Evolutionary conservation across 1,140 invertebrate genomes (phyloP).

Genomic region (Berghia stephanieae): DNA sequence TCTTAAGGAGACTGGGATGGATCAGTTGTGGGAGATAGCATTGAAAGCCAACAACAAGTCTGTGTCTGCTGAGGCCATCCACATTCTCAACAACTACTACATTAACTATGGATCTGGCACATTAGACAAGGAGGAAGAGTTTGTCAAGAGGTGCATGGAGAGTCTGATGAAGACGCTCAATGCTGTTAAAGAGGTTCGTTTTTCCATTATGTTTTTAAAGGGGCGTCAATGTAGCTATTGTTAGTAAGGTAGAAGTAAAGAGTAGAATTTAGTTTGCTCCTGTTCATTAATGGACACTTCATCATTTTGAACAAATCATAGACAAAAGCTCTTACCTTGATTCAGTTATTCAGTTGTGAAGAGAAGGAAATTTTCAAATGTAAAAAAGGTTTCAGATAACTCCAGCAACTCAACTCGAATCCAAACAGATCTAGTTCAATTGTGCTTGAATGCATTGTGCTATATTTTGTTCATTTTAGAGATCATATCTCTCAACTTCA

Average conservation of each 20-base stretch:
- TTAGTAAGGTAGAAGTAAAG: too few relatives aligned
- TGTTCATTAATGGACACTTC: too few relatives aligned
- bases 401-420: not conserved
- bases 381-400: too few relatives aligned
- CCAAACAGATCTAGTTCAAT: not conserved
- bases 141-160: constrained; percentile 86
- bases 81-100: constrained; percentile 91
- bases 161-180: constrained; percentile 82
- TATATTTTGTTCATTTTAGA: not conserved
- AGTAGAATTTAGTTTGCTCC: too few relatives aligned
- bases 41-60: constrained; percentile 87
- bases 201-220: not conserved
- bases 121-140: constrained; percentile 88
- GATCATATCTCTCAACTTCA: not conserved
- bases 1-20: constrained; percentile 78
- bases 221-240: not conserved
- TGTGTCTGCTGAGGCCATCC: constrained; percentile 92
- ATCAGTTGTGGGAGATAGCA: constrained; percentile 93
- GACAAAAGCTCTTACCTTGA: too few relatives aligned
- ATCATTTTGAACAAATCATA: too few relatives aligned
- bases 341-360: too few relatives aligned
- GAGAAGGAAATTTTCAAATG: too few relatives aligned
- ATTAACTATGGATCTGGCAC: constrained; percentile 75
- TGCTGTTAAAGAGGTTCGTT: constrained; percentile 62
- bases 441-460: not conserved